Conservation (phyloP, 2,888 invertebrate genomes). For the Agrypnus murinus region DNA sequence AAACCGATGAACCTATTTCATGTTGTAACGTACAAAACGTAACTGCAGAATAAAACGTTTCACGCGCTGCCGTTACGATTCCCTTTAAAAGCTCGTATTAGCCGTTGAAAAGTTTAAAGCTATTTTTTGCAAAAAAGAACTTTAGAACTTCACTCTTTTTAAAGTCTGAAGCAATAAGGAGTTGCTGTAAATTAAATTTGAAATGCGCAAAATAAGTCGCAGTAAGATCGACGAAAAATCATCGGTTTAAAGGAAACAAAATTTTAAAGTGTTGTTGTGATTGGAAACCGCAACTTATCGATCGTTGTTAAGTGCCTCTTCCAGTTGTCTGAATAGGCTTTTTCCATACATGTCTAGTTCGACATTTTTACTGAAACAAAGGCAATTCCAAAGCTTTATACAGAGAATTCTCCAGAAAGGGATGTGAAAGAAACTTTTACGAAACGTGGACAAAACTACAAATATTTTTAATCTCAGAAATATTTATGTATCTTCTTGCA, state of each 20-base stretch:
- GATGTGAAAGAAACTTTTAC: too few species aligned
- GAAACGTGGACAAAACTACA: too few species aligned
- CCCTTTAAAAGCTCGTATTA: slow-evolving; percentile 17
- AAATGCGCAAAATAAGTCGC: too few species aligned
- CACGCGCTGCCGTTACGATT: slow-evolving; percentile 14
- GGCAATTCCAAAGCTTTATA: not conserved
- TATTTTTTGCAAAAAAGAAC: not conserved
- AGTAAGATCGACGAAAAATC: too few species aligned
- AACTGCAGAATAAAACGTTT: slow-evolving; percentile 38
- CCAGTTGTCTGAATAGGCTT: slow-evolving; percentile 15
- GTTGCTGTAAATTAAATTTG: too few species aligned
- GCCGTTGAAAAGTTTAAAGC: not conserved
- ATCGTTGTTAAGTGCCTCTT: slow-evolving; percentile 14
- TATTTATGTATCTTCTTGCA: too few species aligned
- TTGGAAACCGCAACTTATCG: slow-evolving; percentile 11
- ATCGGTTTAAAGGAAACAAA: not conserved
- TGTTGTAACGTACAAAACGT: slow-evolving; percentile 38
- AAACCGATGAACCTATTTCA: slow-evolving; percentile 45
- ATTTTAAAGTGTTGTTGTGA: slow-evolving; percentile 12
- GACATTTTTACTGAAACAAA: slow-evolving; percentile 13
- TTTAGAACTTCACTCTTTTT: not conserved
- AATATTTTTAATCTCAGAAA: too few species aligned
- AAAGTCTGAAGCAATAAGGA: not conserved
- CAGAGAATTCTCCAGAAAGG: not conserved
- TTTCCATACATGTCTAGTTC: not conserved